A percentile compares a stretch with the other conserved stretches of the same genome.
phyloP scores from a whole-genome alignment of 2,888 invertebrate genomes.

The Eupithecia pulchellata region DNA sequence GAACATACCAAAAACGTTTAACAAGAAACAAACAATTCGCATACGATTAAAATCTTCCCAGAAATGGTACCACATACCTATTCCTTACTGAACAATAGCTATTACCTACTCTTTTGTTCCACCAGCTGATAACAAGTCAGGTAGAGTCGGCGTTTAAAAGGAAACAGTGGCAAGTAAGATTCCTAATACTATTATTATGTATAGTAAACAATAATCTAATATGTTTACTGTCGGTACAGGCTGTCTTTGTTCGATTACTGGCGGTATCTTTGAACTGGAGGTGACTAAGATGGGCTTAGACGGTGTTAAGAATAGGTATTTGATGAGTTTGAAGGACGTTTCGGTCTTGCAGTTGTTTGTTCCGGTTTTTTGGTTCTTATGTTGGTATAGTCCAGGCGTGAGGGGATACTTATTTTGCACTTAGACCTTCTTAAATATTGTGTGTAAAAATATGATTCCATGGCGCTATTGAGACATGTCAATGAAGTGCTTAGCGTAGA shows the following conservation, averaged over 20 bases:
- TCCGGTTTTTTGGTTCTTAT: conserved; percentile 2
- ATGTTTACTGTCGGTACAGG: conserved; percentile 60
- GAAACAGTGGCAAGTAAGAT: conserved; percentile 73
- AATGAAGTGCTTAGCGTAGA: too few relatives aligned
- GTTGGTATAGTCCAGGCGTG: background rate
- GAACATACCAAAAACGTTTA: conserved; percentile 7
- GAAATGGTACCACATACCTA: conserved; percentile 28
- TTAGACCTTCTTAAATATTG: background rate
- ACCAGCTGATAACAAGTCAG: conserved; percentile 28
- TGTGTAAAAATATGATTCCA: background rate
- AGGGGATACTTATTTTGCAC: background rate
- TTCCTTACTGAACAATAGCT: conserved; percentile 11
- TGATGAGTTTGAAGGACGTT: background rate
- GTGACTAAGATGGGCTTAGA: conserved; percentile 38
- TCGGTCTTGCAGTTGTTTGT: conserved; percentile 10
- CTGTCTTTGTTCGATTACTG: conserved; percentile 57
- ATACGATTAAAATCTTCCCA: conserved; percentile 35
- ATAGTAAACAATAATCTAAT: conserved; percentile 64
- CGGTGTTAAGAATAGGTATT: conserved; percentile 19
- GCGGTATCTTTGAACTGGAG: conserved; percentile 56
- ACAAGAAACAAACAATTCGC: conserved; percentile 30
- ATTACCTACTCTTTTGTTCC: conserved; percentile 13
- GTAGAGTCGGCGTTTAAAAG: conserved; percentile 62
- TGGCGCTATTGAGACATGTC: background rate
- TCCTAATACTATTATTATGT: conserved; percentile 67